These are phyloP conservation scores for Crossaster papposus DNA, from an alignment of 53 echinoderm and acorn worm genomes.

Conservation along the genomic window DNA sequence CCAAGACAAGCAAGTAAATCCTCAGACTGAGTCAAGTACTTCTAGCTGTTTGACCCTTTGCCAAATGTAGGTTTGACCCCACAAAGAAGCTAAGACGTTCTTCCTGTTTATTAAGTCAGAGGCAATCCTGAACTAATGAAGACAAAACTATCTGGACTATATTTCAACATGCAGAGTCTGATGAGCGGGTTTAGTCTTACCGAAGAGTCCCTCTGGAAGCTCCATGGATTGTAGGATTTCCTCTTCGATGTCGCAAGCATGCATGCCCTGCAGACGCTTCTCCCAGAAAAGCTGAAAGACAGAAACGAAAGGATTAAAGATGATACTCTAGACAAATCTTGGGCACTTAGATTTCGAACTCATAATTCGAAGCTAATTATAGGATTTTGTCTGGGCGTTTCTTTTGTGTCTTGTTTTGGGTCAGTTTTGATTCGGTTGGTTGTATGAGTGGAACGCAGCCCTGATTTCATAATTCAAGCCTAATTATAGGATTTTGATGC, in stretches of 20 bases:
- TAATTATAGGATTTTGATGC: too few species aligned
- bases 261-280: constrained; percentile 85
- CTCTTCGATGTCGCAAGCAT: constrained; percentile 91
- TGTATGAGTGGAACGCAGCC: too few species aligned
- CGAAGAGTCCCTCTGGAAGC: constrained; percentile 80
- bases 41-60: too few species aligned
- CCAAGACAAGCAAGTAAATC: too few species aligned
- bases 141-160: background rate
- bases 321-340: background rate
- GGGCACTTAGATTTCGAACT: background rate
- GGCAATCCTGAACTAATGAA: too few species aligned
- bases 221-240: constrained; percentile 89
- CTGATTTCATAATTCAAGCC: background rate
- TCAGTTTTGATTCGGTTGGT: too few species aligned
- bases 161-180: background rate
- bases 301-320: background rate
- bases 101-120: too few species aligned
- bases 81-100: too few species aligned
- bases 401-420: too few species aligned
- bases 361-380: background rate
- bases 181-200: constrained; percentile 55
- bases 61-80: too few species aligned
- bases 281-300: constrained; percentile 91
- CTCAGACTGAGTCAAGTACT: too few species aligned
- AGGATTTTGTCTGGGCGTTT: too few species aligned